A percentile compares a stretch with the other conserved stretches of the same genome.
phyloP scores from a whole-genome alignment of 2,797 vertebrate species.

The Peromyscus attwateri region DNA sequence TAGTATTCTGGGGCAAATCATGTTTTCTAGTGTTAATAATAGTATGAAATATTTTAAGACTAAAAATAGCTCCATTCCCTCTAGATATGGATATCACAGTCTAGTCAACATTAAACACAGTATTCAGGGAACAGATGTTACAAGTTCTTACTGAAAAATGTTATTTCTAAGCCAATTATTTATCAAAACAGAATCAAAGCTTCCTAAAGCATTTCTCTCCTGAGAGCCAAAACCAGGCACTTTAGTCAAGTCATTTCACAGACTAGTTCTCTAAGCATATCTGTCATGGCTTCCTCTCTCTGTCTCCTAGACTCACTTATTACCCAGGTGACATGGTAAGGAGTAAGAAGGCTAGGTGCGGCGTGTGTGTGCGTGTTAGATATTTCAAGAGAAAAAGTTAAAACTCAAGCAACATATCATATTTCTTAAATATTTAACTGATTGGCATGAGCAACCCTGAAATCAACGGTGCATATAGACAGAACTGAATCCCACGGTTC shows the following conservation, averaged over 20 bases:
- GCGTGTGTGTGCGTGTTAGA: slow-evolving; percentile 1
- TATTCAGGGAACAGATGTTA: not conserved
- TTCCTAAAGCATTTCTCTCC: not conserved
- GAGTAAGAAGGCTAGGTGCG: not conserved
- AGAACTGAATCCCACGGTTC: not conserved
- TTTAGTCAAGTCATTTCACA: not conserved
- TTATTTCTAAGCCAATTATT: slow-evolving; percentile 3
- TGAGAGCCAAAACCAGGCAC: not conserved
- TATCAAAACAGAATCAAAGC: slow-evolving; percentile 33
- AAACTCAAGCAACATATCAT: not conserved
- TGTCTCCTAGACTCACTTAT: not conserved
- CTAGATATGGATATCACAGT: not conserved
- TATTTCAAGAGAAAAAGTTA: slow-evolving; percentile 31
- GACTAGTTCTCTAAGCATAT: not conserved
- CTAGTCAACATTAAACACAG: not conserved
- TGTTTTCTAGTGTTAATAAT: not conserved
- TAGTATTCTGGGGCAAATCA: not conserved
- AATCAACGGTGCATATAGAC: not conserved
- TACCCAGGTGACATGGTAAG: not conserved
- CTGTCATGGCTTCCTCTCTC: not conserved
- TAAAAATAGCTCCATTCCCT: not conserved
- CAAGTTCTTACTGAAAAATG: slow-evolving; percentile 43
- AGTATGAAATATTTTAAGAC: slow-evolving; percentile 23
- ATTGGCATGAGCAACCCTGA: not conserved
- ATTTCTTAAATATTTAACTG: slow-evolving; percentile 40